These are phyloP conservation scores for Mungos mungo DNA, from an alignment of 2,113 vertebrate genomes.

Conservation along the genomic window DNA sequence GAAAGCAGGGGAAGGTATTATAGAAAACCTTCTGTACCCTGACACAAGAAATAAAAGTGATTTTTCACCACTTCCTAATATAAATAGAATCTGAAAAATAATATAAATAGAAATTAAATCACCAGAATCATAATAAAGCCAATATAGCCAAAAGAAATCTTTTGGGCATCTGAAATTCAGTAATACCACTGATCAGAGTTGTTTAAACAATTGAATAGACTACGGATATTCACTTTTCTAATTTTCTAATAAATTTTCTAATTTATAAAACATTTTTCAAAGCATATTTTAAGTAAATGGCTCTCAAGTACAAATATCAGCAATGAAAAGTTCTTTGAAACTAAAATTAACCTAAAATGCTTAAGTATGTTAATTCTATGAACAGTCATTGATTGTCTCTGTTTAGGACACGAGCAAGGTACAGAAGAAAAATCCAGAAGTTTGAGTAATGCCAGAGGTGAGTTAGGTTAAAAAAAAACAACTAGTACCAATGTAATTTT, in stretches of 20 bases:
- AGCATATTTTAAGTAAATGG: neutral
- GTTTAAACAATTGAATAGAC: neutral
- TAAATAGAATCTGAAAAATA: constrained; percentile 50
- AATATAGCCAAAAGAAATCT: neutral
- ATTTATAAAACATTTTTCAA: constrained; percentile 34
- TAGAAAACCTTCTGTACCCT: neutral
- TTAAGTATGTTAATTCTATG: neutral
- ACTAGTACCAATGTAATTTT: neutral
- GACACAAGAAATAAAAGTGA: constrained; percentile 53
- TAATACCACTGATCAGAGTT: neutral
- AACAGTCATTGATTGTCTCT: neutral
- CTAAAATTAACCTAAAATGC: neutral
- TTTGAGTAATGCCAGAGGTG: neutral
- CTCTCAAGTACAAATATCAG: neutral
- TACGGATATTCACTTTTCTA: neutral
- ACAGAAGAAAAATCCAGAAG: neutral
- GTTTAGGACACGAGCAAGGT: neutral
- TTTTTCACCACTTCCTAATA: constrained; percentile 26
- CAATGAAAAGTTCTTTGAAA: neutral
- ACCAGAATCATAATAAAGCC: constrained; percentile 37
- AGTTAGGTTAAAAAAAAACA: neutral
- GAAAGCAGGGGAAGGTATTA: neutral
- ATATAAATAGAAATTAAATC: constrained; percentile 9
- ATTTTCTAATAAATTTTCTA: constrained; percentile 23
- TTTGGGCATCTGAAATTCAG: neutral